Conservation (phyloP, 1,140 invertebrate species). For the Gerris buenoi region DNA sequence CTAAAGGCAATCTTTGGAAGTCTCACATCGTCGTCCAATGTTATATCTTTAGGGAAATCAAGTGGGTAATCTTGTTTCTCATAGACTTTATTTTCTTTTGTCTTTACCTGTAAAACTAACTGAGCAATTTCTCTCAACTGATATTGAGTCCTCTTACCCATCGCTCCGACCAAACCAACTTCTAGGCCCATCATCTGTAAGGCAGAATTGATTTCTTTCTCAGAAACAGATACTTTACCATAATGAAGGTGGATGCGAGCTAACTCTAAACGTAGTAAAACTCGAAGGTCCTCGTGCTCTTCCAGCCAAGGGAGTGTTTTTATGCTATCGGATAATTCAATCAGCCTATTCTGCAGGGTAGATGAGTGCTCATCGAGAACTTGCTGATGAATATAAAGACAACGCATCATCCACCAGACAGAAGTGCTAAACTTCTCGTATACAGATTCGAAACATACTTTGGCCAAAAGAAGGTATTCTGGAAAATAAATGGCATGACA, state of each 20-base stretch:
- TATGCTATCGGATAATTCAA: constrained; percentile 39
- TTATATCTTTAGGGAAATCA: constrained; percentile 37
- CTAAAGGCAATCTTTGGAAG: constrained; percentile 59
- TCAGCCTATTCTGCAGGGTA: constrained; percentile 42
- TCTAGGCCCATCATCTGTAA: constrained; percentile 44
- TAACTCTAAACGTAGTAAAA: constrained; percentile 57
- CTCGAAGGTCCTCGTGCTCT: constrained; percentile 34
- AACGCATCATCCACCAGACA: constrained; percentile 59
- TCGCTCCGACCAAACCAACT: constrained; percentile 27
- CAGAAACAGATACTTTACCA: constrained; percentile 48
- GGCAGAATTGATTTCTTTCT: constrained; percentile 47
- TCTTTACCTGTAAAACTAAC: constrained; percentile 48
- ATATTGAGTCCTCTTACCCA: constrained; percentile 80
- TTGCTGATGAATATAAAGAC: constrained; percentile 53
- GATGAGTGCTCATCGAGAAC: constrained; percentile 54
- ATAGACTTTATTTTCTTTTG: constrained; percentile 27
- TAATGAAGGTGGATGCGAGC: constrained; percentile 58
- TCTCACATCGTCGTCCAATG: constrained; percentile 69
- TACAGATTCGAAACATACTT: constrained; percentile 41
- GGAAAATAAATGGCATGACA: constrained; percentile 33
- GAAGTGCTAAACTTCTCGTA: constrained; percentile 32
- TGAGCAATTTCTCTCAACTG: constrained; percentile 70
- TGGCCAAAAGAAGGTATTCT: constrained; percentile 48
- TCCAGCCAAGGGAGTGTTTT: constrained; percentile 31
- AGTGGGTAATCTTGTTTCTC: constrained; percentile 31